These are phyloP conservation scores for Dione juno DNA, from an alignment of 2,888 invertebrate species.

Conservation along the genomic window DNA sequence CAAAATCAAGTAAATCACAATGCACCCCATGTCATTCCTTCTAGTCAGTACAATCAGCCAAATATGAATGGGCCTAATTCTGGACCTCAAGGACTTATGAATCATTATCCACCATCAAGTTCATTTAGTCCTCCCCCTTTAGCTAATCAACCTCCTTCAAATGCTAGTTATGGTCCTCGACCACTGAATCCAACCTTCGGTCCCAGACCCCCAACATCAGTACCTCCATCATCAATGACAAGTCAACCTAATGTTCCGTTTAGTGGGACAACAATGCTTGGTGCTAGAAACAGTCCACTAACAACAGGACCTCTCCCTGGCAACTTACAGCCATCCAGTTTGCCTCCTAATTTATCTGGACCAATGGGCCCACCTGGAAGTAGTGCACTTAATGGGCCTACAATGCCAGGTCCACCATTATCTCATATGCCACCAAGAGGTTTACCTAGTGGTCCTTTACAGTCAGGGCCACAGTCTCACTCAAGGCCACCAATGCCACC, in stretches of 20 bases:
- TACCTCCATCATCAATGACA: constrained; percentile 53
- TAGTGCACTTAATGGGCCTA: constrained; percentile 50
- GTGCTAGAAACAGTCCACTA: constrained; percentile 63
- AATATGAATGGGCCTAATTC: constrained; percentile 65
- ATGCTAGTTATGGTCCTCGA: constrained; percentile 51
- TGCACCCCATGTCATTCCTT: constrained; percentile 72
- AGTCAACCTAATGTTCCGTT: constrained; percentile 61
- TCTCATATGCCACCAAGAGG: constrained; percentile 43
- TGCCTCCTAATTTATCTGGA: constrained; percentile 40
- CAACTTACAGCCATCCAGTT: constrained; percentile 47
- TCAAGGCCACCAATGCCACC: constrained; percentile 33
- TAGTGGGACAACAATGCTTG: constrained; percentile 54
- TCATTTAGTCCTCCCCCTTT: constrained; percentile 52
- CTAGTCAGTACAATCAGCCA: constrained; percentile 74
- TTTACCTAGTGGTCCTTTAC: constrained; percentile 40
- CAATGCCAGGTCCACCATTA: constrained; percentile 29
- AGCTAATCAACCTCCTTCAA: constrained; percentile 51
- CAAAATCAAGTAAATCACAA: constrained; percentile 74
- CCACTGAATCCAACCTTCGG: constrained; percentile 47
- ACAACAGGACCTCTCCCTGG: constrained; percentile 55
- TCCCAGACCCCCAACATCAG: constrained; percentile 48
- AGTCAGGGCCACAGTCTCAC: constrained; percentile 26
- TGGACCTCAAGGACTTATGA: constrained; percentile 44
- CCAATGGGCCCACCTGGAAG: constrained; percentile 44
- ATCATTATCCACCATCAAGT: constrained; percentile 55